Base-by-base conservation (phyloP, 2,113 vertebrate genomes). In the Proteles cristata region DNA sequence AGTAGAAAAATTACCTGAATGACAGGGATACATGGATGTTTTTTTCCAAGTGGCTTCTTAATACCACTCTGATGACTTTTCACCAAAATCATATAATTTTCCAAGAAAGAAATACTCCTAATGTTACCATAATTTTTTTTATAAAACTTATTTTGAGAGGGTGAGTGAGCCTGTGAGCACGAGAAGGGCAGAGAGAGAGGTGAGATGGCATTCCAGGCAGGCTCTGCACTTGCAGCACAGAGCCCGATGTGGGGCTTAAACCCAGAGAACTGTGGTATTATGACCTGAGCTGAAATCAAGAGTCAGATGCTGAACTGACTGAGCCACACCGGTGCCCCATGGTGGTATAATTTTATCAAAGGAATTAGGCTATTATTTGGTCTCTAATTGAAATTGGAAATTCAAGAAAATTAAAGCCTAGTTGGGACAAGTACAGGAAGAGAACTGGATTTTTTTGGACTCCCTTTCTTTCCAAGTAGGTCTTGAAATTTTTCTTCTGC, bases 401-500 rank as follows among this genome's bases (percentile, higher is more conserved):
- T 83, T 83, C 4, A 83, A 88, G 74, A 94, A 80, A 80, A 88
- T 21, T 80, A 58, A 58, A 93, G 73, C 50, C 83, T 88, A 48
- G 10, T 7, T 43, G 50, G 14, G 50, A 94, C 31, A 61, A 45
- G 16, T 69, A 61, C 48, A 85, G 48, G 55, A 79, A 33, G 39
- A 28, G 7, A 35, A n/a, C 43, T 69, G 45, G 65, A 61, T 35
- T 88, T 69, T 88, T 94, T 11, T 69, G n/a, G 28, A 35, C 23
- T 21, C n/a, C 39, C 68, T 88, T 94, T 31, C 39, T 82, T 94
- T 63, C 77, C 93, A 65, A 58, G 11, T 39, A 53, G 53, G 14
- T 9, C 61, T 65, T 65, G 28, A 71, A 89, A 90, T 23, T 80
- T 53, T 65, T 65, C 16, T 43, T 93, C n/a, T 65, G 25, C 8